Evolutionary conservation across 92 coral and sea anemone species (phyloP).

Genomic region (Epizoanthus illoricatus): DNA sequence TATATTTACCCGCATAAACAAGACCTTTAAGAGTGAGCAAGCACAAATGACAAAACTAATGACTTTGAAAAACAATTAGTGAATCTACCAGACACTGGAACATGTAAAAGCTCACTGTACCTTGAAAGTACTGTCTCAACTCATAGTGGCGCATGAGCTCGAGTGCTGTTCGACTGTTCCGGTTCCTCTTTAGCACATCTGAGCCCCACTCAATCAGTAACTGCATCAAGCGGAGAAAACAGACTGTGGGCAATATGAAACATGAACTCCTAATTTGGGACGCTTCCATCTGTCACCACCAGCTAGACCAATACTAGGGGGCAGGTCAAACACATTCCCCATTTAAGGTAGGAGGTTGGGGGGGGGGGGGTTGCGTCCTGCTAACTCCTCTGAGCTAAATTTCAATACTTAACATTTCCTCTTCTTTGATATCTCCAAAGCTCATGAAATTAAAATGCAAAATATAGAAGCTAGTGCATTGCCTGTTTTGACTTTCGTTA

Average conservation of each 20-base stretch:
- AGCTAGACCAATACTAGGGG: background rate
- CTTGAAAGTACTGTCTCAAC: conserved; percentile 71
- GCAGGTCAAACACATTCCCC: background rate
- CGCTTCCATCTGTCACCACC: background rate
- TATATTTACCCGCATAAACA: no score
- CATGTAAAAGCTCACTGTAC: conserved; percentile 33
- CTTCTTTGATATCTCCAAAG: background rate
- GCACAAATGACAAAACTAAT: no score
- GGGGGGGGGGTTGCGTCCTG: no score
- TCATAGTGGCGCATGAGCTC: conserved; percentile 91
- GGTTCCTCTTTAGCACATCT: conserved; percentile 79
- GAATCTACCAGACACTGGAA: background rate
- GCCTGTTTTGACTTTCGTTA: no score
- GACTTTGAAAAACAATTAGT: no score
- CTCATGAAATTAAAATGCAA: background rate
- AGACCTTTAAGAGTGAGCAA: no score
- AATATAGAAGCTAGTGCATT: no score
- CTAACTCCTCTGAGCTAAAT: no score
- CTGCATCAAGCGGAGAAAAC: conserved; percentile 29
- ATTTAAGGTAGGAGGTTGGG: no score
- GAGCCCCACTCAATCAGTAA: conserved; percentile 98
- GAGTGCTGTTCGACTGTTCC: conserved; percentile 90
- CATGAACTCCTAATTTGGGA: background rate
- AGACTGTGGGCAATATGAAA: background rate
- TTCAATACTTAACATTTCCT: no score